Evolutionary conservation across 2,888 invertebrate genomes (phyloP).

Genomic region (Eudasyphora cyanicolor): DNA sequence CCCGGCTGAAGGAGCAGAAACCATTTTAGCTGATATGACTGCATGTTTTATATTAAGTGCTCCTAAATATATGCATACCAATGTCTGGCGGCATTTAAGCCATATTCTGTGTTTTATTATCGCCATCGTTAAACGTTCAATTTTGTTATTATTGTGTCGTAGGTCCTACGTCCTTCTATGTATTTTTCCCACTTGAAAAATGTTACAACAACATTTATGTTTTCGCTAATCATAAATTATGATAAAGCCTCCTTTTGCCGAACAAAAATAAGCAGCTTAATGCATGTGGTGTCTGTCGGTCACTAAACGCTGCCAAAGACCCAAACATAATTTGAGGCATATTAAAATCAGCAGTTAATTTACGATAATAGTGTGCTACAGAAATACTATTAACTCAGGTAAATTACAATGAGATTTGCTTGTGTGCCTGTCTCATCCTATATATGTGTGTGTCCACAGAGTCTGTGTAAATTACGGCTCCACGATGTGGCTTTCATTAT

Average conservation of each 20-base stretch:
- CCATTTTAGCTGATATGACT: too few relatives aligned
- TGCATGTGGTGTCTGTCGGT: not conserved
- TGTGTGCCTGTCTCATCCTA: too few relatives aligned
- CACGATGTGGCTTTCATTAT: not conserved
- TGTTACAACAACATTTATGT: constrained; percentile 45
- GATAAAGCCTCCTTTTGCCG: constrained; percentile 10
- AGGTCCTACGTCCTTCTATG: not conserved
- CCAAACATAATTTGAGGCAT: constrained; percentile 36
- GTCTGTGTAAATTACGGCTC: not conserved
- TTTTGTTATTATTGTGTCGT: not conserved
- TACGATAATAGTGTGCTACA: constrained; percentile 46
- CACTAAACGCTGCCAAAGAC: not conserved
- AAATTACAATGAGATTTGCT: constrained; percentile 46
- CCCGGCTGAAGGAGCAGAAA: too few relatives aligned
- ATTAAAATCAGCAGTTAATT: constrained; percentile 58
- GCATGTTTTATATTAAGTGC: too few relatives aligned
- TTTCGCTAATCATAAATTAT: constrained; percentile 50
- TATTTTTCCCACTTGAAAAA: not conserved
- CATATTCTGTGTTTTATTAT: not conserved
- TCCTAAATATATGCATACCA: not conserved
- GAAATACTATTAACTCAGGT: constrained; percentile 55
- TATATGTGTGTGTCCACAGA: not conserved
- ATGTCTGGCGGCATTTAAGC: not conserved
- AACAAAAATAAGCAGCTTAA: not conserved
- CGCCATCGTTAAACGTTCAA: not conserved